Conservation (phyloP, 2,113 vertebrate genomes). For the Cercopithecus mona region DNA sequence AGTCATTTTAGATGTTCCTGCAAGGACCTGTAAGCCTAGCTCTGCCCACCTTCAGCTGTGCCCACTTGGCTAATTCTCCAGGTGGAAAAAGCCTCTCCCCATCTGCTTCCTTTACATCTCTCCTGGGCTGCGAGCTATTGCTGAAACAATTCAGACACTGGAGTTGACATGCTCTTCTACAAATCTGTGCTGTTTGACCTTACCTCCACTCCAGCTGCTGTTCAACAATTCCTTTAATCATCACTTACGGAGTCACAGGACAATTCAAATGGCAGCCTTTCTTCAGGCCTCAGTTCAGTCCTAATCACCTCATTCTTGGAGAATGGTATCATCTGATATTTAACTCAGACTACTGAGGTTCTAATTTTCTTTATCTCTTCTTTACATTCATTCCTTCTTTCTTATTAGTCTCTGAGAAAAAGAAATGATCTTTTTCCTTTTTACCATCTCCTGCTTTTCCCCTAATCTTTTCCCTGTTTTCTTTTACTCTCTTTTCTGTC, state of each 20-base stretch:
- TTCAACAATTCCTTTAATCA: slow-evolving; percentile 65
- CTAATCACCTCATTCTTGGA: neutral
- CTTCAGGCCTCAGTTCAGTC: neutral
- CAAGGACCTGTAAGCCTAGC: neutral
- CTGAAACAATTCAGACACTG: neutral
- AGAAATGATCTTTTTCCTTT: neutral
- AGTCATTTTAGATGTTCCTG: neutral
- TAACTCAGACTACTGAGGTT: neutral
- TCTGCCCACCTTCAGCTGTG: neutral
- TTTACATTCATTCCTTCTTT: neutral
- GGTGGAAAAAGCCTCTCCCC: neutral
- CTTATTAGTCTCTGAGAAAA: neutral
- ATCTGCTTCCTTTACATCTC: neutral
- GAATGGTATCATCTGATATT: slow-evolving; percentile 29
- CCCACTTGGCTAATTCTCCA: neutral
- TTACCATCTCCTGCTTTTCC: neutral
- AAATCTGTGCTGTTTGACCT: slow-evolving; percentile 52
- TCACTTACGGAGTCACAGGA: slow-evolving; percentile 33
- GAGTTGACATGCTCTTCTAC: slow-evolving; percentile 56
- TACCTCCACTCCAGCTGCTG: slow-evolving; percentile 7
- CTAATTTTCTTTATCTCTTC: neutral
- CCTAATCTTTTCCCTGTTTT: neutral
- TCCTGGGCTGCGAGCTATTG: slow-evolving; percentile 1
- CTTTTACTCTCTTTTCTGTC: neutral
- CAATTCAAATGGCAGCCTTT: slow-evolving; percentile 41